Evolutionary conservation across 2,797 vertebrate genomes (phyloP), one percentile per base, ranked within the genome.

Genomic region (Anguilla obscura): DNA sequence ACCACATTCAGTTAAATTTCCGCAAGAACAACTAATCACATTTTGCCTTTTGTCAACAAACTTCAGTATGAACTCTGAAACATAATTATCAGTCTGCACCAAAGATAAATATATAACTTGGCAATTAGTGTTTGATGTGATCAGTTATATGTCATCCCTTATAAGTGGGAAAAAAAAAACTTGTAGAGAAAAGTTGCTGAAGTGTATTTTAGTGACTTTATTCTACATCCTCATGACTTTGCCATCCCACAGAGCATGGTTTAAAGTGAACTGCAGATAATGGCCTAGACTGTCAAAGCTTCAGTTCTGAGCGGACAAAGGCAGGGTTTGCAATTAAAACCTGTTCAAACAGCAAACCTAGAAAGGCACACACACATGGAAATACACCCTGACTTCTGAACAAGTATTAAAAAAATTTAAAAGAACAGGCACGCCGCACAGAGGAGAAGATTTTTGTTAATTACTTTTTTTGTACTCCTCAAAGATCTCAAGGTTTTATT

Each of bases 11-110:
- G 56, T 58, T 58, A 2, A 58, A 45, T 45, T 45, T 45, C 40
- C 40, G 40, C 40, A 45, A 45, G 40, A 45, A 40, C 40, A 40
- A 40, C 40, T 40, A 40, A 45, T 45, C 40, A 45, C n/a, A 2
- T 71, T 33, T 30, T 33, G 69, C 1, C n/a, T 71, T 71, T 71
- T 14, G 10, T 27, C 69, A 1, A 10, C 69, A 30, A 9, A 71
- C 7, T 54, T 86, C 50, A 27, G 84, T 90, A 91, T 90, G 86
- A 24, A 74, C 88, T 88, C 86, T 88, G 76, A 88, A 90, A 86
- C 89, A 74, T 63, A 89, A 90, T 90, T 87, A 89, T 90, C 93
- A 93, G 91, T 92, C 92, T 90, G 1, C 45, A 66, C 88, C 52
- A 74, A 74, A 89, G 85, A 66, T 27, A 48, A 88, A 7, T 5